Evolutionary conservation across 2,797 vertebrate species (phyloP).

Genomic region (Xiphophorus birchmanni): DNA sequence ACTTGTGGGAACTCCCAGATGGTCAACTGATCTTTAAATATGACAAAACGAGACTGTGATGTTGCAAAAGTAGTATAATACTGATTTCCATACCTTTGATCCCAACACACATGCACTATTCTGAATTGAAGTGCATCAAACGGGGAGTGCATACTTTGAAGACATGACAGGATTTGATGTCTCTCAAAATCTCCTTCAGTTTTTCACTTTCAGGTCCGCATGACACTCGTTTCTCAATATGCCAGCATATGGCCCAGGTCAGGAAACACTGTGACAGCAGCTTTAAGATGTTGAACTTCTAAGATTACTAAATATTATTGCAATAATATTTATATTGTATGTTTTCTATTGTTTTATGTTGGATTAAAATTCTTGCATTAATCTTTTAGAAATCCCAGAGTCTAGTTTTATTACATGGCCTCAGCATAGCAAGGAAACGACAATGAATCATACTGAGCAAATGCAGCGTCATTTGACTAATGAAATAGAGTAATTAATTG

Average conservation of each 20-base stretch:
- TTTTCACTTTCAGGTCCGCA: background rate
- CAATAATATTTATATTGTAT: background rate
- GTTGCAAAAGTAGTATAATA: background rate
- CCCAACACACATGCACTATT: background rate
- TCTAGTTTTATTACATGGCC: background rate
- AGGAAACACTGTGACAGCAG: background rate
- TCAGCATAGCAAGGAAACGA: background rate
- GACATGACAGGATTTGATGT: background rate
- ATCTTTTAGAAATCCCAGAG: background rate
- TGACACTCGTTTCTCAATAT: background rate
- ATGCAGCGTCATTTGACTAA: conserved; percentile 4
- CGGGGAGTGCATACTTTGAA: background rate
- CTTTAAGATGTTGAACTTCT: background rate
- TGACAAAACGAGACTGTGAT: background rate
- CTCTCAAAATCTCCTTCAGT: background rate
- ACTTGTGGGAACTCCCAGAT: background rate
- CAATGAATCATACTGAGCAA: background rate
- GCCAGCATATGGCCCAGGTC: background rate
- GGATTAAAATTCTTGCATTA: background rate
- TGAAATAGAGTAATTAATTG: background rate
- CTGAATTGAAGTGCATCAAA: background rate
- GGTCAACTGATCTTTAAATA: background rate
- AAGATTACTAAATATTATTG: background rate
- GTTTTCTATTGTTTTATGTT: background rate
- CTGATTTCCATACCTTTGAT: background rate